Base-by-base conservation (phyloP, 2,797 vertebrate species). In the Lepus oiostolus region DNA sequence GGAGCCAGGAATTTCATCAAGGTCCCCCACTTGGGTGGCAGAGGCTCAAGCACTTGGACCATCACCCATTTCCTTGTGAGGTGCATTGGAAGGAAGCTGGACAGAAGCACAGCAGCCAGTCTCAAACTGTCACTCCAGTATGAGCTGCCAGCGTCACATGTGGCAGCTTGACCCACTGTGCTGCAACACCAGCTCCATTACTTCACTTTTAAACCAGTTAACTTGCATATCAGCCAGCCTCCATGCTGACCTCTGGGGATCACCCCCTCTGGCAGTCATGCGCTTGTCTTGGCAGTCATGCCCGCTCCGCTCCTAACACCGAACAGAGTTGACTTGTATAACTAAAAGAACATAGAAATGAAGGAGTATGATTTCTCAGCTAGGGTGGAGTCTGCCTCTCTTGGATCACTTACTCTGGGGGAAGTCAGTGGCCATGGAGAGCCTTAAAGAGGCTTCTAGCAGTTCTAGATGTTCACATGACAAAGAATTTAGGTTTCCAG, bases 141-240 rank as follows among this genome's bases (percentile, higher is more conserved):
- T 16, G 19, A 19, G 5, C 14, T 17, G 17, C 54, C 54, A 58
- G 13, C 6, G 54, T 42, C 42, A 42, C 42, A 42, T 8, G 42
- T 9, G 42, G 42, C 42, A 42, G 42, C 42, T 42, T 9, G 19
- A 58, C 19, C 54, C 54, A 58, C 19, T 21, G 54, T 19, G 17
- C 54, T 19, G 14, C 19, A 16, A 16, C 54, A 30, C 30, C 38
- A 24, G 28, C 19, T 63, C 32, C 30, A 92, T 38, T 50, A 90
- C n/a, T 83, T 82, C 47, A 38, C 50, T 60, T 92, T 52, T 79
- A 72, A 90, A 60, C 71, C 74, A 47, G 76, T 32, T 65, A 83
- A 77, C 77, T 76, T 85, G 30, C 77, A 22, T 19, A 50, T 81
- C 0, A 50, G 21, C 62, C 58, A 93, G 38, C 32, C 13, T 79